Evolutionary conservation across 2,113 vertebrate genomes (phyloP), one percentile per base, ranked within the genome.

Genomic region (Amblyornis subalaris): DNA sequence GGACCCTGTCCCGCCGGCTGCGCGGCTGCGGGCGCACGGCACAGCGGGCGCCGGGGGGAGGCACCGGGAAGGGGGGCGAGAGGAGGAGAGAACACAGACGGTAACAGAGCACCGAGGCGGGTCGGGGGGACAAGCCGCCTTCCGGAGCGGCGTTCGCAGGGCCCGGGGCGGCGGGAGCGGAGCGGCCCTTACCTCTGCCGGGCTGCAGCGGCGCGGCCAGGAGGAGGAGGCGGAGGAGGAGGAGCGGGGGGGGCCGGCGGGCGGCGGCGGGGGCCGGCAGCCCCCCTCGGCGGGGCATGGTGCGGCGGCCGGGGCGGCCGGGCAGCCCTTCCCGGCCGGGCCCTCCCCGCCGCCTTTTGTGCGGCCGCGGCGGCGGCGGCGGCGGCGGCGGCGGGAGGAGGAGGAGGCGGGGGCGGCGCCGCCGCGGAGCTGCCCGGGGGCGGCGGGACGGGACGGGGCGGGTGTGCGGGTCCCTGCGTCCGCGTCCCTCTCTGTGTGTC

Each of bases 181-280:
- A 67, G 76, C 71, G 81, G 85, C 89, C 72, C 91, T 91, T 95
- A 91, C 91, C 94, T 79, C 67, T 71, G 93, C 79, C 75, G 53
- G 93, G 93, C 85, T 88, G 93, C 84, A 88, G 88, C 79, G 74
- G 93, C 45, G 88, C 84, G 66, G 88, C 85, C 61, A 86, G 76
- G 58, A 82, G 64, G 74, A 75, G 84, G 84, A 65, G 74, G 67
- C 22, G 92, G 10, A 71, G 70, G 64, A 55, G 48, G 82, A 45
- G 79, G 35, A 45, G 81, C 17, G 53, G 81, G 60, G 58, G 88
- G 81, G 58, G 66, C 38, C 29, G 81, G 73, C 24, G 64, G 71
- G 57, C 8, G 53, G 77, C 51, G 51, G 51, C 24, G 51, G 51
- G 77, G 77, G 79, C 78, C 71, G 55, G 55, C 88, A 83, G 71